Evolutionary conservation across 2,888 invertebrate genomes (phyloP), one percentile per base, ranked within the genome.

Genomic region (Himalopsyche anomala): DNA sequence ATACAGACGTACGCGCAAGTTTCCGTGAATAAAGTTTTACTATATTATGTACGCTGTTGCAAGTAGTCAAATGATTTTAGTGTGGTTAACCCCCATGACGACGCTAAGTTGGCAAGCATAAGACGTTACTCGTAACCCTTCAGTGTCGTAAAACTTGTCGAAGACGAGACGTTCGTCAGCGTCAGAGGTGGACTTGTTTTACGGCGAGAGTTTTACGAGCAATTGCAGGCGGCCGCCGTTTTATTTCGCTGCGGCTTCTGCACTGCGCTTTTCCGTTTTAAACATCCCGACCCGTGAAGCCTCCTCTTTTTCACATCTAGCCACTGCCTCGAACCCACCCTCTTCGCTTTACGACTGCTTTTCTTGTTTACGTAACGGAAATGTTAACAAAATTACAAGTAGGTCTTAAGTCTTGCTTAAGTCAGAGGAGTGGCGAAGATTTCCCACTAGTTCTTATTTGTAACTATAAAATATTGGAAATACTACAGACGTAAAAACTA

Each of bases 341-440:
- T 36, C 55, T 42, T n/a, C 19, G 40, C 28, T 81, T 83, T 83
- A 56, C 62, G 56, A 45, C 83, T 42, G 83, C 45, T 83, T 56
- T 83, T 54, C 56, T n/a, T 69, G 83, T 56, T 45, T 56, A 83
- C 84, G 45, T 74, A 36, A 54, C 84, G 69, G 45, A 80, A 36
- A 74, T 74, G 36, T 74, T 74, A 74, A 74, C 74, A 38, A 36
- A 74, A 74, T 74, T 74, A 74, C 74, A 9, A 28, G 36, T 36
- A 74, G 12, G 74, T 36, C 28, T 74, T 74, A 74, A 36, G 28
- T 12, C 74, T 28, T 51, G 81, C 45, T 19, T 42, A 45, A 12
- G 45, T 51, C 15, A 51, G 15, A 51, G 51, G 15, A 15, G 51
- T 12, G 15, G 51, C 51, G 51, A 15, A 15, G 51, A 51, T 51